A percentile compares a stretch with the other conserved stretches of the same genome.
phyloP scores from a whole-genome alignment of 2,888 invertebrate genomes.

The Camponotus fellah region DNA sequence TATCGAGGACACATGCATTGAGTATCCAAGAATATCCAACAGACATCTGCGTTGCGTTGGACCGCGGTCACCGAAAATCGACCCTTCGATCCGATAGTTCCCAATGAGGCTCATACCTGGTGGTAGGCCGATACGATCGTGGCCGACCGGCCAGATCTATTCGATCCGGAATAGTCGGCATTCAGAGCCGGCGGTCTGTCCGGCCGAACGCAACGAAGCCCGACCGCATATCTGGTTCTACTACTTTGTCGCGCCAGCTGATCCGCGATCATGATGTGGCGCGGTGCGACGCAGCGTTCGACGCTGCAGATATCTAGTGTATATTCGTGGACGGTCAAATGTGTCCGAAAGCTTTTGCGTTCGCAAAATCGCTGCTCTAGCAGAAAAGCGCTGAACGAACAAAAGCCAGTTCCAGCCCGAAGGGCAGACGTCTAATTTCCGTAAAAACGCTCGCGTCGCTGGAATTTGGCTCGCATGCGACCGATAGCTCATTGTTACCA shows the following conservation, averaged over 20 bases:
- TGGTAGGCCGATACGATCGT: slow-evolving; percentile 58
- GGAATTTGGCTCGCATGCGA: slow-evolving; percentile 46
- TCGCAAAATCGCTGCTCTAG: slow-evolving; percentile 32
- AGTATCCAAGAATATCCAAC: slow-evolving; percentile 33
- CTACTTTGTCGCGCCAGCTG: slow-evolving; percentile 59
- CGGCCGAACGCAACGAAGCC: slow-evolving; percentile 55
- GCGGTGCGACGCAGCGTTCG: background rate
- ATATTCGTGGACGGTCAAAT: slow-evolving; percentile 7
- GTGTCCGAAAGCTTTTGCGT: slow-evolving; percentile 25
- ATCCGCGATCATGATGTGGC: slow-evolving; percentile 38
- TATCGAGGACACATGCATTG: slow-evolving; percentile 13
- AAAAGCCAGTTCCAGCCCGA: slow-evolving; percentile 40
- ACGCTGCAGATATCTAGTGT: slow-evolving; percentile 28
- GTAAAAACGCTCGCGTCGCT: slow-evolving; percentile 49
- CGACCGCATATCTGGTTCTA: slow-evolving; percentile 51
- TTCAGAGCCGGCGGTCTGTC: slow-evolving; percentile 48
- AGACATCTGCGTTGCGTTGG: slow-evolving; percentile 25
- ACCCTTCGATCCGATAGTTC: slow-evolving; percentile 40
- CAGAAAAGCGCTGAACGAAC: slow-evolving; percentile 35
- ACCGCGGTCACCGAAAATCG: slow-evolving; percentile 57
- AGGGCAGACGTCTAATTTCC: slow-evolving; percentile 45
- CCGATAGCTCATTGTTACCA: slow-evolving; percentile 43
- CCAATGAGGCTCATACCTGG: slow-evolving; percentile 46
- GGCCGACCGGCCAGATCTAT: slow-evolving; percentile 53
- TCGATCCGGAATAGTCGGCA: slow-evolving; percentile 67